phyloP scores from a whole-genome alignment of 2,113 vertebrate species.

The Chaetorhynchus papuensis region DNA sequence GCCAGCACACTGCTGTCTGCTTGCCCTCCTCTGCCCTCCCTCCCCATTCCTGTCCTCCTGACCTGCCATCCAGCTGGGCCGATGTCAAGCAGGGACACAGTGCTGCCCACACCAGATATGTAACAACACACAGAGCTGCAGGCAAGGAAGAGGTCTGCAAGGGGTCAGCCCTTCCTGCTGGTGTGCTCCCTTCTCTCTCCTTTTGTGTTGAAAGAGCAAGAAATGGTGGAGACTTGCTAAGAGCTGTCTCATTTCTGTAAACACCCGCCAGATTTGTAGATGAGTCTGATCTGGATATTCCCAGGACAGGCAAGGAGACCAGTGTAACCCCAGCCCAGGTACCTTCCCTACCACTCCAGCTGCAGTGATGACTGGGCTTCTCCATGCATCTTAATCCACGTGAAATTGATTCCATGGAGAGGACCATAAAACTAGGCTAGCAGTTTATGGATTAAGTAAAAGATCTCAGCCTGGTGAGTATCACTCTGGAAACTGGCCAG shows the following conservation, averaged over 20 bases:
- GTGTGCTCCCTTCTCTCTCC: neutral
- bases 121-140: neutral
- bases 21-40: neutral
- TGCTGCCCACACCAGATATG: neutral
- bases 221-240: neutral
- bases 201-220: neutral
- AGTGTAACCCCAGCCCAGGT: neutral
- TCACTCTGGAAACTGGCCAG: neutral
- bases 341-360: neutral
- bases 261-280: neutral
- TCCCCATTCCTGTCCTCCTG: neutral
- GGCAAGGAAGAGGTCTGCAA: neutral
- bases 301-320: neutral
- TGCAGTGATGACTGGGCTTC: neutral
- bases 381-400: neutral
- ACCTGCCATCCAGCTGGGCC: neutral
- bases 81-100: neutral
- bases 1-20: neutral
- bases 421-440: neutral
- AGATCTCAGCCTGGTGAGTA: neutral
- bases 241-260: neutral
- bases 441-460: neutral
- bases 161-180: neutral
- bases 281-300: neutral
- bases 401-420: neutral